These are phyloP conservation scores for Bufo gargarizans DNA, from an alignment of 2,113 vertebrate species.

Conservation along the genomic window DNA sequence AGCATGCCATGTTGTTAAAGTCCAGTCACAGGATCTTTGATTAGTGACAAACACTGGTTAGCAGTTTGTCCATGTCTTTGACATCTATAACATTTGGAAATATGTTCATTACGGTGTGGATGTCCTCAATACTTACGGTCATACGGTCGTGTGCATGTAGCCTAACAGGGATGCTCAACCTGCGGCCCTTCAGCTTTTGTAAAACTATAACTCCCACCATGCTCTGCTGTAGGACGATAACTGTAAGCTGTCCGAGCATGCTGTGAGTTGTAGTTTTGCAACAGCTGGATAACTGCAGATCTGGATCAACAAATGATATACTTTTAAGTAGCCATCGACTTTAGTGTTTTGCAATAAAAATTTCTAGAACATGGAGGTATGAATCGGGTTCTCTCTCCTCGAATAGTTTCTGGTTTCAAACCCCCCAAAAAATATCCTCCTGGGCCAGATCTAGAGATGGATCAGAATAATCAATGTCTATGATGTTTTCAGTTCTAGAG, in stretches of 20 bases:
- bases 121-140: not conserved
- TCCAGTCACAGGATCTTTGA: too few species aligned
- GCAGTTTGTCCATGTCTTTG: not conserved
- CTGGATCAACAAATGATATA: not conserved
- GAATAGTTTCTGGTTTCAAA: constrained; percentile 21
- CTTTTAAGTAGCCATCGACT: not conserved
- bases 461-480: constrained; percentile 1
- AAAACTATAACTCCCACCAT: too few species aligned
- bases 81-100: not conserved
- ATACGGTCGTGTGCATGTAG: too few species aligned
- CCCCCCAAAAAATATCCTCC: not conserved
- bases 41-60: not conserved
- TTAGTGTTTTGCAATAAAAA: not conserved
- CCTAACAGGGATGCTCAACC: too few species aligned
- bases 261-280: too few species aligned
- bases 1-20: too few species aligned
- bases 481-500: not conserved
- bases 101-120: not conserved
- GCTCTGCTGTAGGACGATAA: too few species aligned
- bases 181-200: too few species aligned
- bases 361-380: not conserved
- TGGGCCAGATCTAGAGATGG: not conserved
- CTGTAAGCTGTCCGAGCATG: too few species aligned
- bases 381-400: not conserved
- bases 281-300: not conserved